Evolutionary conservation across 1,140 invertebrate genomes (phyloP).

Genomic region (Papilio xuthus): DNA sequence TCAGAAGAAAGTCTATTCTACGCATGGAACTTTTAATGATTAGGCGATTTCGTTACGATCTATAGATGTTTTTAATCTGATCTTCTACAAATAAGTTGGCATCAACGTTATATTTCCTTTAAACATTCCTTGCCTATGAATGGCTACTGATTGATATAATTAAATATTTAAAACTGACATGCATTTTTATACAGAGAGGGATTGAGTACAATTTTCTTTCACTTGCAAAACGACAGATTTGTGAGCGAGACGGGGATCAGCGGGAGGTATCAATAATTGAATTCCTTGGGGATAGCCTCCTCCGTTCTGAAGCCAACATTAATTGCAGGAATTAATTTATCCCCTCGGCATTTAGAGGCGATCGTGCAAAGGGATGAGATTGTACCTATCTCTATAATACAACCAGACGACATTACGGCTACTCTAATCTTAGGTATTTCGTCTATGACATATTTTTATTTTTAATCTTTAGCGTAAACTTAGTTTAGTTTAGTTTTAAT

Average conservation of each 20-base stretch:
- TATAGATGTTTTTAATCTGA: no score
- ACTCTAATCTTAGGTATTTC: not conserved
- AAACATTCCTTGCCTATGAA: not conserved
- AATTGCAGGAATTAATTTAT: constrained; percentile 74
- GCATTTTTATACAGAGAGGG: not conserved
- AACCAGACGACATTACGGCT: not conserved
- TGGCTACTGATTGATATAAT: not conserved
- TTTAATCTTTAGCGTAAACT: not conserved
- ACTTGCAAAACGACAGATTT: constrained; percentile 35
- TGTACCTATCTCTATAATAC: constrained; percentile 14
- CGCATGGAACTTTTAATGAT: no score
- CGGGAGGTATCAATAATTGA: constrained; percentile 70
- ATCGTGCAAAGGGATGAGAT: constrained; percentile 40
- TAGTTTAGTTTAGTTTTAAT: not conserved
- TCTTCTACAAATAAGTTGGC: not conserved
- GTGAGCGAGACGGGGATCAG: constrained; percentile 42
- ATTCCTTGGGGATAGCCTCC: constrained; percentile 58
- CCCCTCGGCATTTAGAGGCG: constrained; percentile 53
- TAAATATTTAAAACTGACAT: not conserved
- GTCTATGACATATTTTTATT: not conserved
- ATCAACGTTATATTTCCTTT: not conserved
- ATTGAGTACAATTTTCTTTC: constrained; percentile 10
- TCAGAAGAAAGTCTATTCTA: no score
- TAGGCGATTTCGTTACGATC: no score
- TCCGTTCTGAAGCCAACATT: constrained; percentile 61